Evolutionary conservation across 2,888 invertebrate species (phyloP).

Genomic region (Polymixis flavicincta): DNA sequence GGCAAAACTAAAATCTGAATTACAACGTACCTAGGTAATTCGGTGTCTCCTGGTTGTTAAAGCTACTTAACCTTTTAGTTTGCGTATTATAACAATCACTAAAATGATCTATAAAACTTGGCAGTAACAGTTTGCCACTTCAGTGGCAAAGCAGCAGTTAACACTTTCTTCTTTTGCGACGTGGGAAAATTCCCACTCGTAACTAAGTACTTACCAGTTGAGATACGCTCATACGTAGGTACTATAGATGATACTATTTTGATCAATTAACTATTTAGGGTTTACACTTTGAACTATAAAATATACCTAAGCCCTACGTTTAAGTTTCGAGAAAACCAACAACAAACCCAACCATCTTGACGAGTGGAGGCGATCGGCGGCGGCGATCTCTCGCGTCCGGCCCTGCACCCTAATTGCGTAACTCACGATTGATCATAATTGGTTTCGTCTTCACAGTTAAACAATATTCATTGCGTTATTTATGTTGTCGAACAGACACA

Average conservation of each 20-base stretch:
- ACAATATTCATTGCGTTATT: too few species aligned
- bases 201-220: not conserved
- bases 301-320: not conserved
- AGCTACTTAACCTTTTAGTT: not conserved
- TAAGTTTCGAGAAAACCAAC: not conserved
- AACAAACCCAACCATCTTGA: too few species aligned
- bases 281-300: not conserved
- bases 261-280: not conserved
- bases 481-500: too few species aligned
- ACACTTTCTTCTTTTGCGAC: conserved; percentile 37
- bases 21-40: not conserved
- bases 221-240: conserved; percentile 5
- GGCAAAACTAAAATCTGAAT: not conserved
- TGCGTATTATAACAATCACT: not conserved
- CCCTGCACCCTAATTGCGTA: too few species aligned
- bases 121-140: conserved; percentile 8
- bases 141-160: not conserved
- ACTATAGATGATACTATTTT: not conserved
- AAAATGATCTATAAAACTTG: conserved; percentile 9
- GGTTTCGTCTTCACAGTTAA: too few species aligned
- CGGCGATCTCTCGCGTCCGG: too few species aligned
- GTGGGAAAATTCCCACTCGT: conserved; percentile 35
- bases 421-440: too few species aligned
- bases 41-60: not conserved
- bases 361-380: too few species aligned